Conservation (phyloP, 2,113 vertebrate species). For the Oryzias celebensis region DNA sequence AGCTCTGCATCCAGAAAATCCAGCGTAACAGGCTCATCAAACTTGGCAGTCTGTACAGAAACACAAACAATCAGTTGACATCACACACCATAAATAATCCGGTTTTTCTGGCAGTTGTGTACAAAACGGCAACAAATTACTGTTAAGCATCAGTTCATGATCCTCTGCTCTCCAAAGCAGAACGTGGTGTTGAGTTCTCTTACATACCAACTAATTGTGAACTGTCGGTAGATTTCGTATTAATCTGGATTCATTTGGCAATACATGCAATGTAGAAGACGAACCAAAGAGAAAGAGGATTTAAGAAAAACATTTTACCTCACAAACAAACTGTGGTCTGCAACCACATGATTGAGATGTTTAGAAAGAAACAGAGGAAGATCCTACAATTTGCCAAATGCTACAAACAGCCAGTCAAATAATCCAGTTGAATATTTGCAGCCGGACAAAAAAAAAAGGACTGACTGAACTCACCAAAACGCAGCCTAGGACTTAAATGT, state of each 20-base stretch:
- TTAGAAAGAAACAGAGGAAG: not conserved
- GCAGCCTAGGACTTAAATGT: not conserved
- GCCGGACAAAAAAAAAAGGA: not conserved
- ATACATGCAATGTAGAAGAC: constrained; percentile 9
- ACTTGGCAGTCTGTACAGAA: constrained; percentile 62
- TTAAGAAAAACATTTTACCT: constrained; percentile 19
- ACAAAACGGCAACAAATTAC: constrained; percentile 5
- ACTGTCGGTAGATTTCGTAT: not conserved
- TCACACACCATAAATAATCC: constrained; percentile 1
- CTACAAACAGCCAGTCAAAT: constrained; percentile 7
- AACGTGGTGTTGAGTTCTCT: not conserved
- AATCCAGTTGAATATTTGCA: not conserved
- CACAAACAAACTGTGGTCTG: constrained; percentile 27
- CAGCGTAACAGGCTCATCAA: constrained; percentile 76
- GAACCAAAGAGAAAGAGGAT: not conserved
- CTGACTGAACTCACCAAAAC: not conserved
- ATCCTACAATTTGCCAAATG: constrained; percentile 10
- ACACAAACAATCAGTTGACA: constrained; percentile 20
- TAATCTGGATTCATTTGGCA: constrained; percentile 25
- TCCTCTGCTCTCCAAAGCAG: constrained; percentile 16
- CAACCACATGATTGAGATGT: constrained; percentile 4
- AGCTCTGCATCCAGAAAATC: constrained; percentile 79
- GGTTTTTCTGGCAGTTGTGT: not conserved
- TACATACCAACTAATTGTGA: constrained; percentile 1
- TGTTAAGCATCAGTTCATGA: constrained; percentile 7